phyloP scores from a whole-genome alignment of 2,113 vertebrate genomes.

The Buteo buteo region DNA sequence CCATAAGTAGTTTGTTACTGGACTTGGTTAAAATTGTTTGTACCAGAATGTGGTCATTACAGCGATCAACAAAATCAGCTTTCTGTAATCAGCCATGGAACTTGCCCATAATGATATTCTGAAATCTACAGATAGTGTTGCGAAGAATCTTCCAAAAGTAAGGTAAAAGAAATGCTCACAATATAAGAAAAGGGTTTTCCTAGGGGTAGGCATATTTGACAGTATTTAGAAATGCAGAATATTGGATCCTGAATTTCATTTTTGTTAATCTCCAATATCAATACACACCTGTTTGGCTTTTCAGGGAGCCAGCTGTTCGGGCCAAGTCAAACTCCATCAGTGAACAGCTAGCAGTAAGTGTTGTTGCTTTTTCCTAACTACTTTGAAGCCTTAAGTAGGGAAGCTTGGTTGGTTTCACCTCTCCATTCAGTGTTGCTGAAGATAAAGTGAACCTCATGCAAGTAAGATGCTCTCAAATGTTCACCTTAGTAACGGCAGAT shows the following conservation, averaged over 20 bases:
- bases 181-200: neutral
- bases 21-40: neutral
- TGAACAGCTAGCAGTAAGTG: conserved; percentile 86
- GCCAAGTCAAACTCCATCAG: conserved; percentile 89
- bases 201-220: neutral
- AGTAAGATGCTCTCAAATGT: neutral
- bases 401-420: neutral
- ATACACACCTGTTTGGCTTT: neutral
- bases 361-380: neutral
- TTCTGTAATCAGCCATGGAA: neutral
- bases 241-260: neutral
- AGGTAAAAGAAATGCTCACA: neutral
- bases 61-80: neutral
- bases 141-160: neutral
- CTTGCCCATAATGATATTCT: neutral
- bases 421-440: neutral
- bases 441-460: neutral
- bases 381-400: neutral
- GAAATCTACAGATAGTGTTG: neutral
- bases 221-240: neutral
- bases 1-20: neutral
- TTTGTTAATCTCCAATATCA: neutral
- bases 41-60: neutral
- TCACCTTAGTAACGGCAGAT: neutral
- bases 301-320: conserved; percentile 82